Percentiles rank a stretch among this genome's conserved stretches.
Evolutionary conservation across 2,797 vertebrate genomes (phyloP).

Genomic region (Poeciliopsis infans): DNA sequence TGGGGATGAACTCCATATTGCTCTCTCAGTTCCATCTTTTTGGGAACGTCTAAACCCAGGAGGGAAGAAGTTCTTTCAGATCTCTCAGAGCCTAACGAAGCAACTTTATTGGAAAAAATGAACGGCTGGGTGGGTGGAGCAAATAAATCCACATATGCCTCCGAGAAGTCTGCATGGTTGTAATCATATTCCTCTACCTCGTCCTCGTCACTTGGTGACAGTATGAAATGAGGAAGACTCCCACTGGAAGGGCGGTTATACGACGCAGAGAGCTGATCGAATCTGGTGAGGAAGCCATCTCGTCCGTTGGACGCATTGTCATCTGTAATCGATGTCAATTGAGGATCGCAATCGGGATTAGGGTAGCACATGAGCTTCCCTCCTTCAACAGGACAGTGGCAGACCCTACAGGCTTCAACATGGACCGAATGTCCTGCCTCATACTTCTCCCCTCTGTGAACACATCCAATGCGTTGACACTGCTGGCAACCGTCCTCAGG

Average conservation of each 20-base stretch:
- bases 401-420: conserved; percentile 87
- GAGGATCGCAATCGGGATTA: conserved; percentile 82
- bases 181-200: conserved; percentile 78
- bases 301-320: conserved; percentile 50
- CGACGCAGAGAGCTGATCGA: conserved; percentile 67
- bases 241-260: conserved; percentile 37
- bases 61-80: conserved; percentile 34
- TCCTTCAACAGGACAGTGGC: conserved; percentile 89
- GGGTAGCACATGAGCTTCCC: conserved; percentile 93
- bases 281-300: conserved; percentile 78
- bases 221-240: conserved; percentile 66
- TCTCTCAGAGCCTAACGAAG: conserved; percentile 10
- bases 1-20: conserved; percentile 55
- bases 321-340: conserved; percentile 68
- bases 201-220: conserved; percentile 47
- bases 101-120: conserved; percentile 21
- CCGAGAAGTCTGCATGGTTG: conserved; percentile 55
- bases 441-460: conserved; percentile 83
- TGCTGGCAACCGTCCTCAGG: conserved; percentile 87
- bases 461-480: conserved; percentile 89
- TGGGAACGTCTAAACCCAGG: conserved; percentile 37
- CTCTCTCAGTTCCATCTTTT: conserved; percentile 77
- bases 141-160: conserved; percentile 39
- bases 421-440: conserved; percentile 91
- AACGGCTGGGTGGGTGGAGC: conserved; percentile 42